Evolutionary conservation across 2,888 invertebrate genomes (phyloP).

Genomic region (Xanthorhoe spadicearia): DNA sequence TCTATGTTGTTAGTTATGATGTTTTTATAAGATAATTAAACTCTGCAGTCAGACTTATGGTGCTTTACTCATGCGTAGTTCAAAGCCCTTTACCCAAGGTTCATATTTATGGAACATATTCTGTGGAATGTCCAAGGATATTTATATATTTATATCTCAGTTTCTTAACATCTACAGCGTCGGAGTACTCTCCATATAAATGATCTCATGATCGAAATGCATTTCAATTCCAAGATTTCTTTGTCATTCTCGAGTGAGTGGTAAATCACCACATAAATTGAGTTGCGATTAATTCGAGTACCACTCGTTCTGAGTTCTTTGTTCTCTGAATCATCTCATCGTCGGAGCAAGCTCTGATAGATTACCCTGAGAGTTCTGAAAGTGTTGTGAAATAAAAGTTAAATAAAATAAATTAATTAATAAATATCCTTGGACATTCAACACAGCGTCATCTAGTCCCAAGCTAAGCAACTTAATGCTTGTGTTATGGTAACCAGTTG

Average conservation of each 20-base stretch:
- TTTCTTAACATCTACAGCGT: background rate
- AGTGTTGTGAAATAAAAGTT: background rate
- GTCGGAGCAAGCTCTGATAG: constrained; percentile 41
- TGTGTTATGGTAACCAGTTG: too few relatives aligned
- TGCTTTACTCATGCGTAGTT: constrained; percentile 4
- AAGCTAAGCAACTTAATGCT: too few relatives aligned
- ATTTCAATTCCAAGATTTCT: constrained; percentile 19
- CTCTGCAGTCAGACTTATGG: background rate
- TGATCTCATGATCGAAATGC: constrained; percentile 6
- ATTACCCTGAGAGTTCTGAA: constrained; percentile 5
- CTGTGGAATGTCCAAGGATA: too few relatives aligned
- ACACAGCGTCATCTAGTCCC: too few relatives aligned
- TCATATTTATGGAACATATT: too few relatives aligned
- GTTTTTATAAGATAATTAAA: background rate
- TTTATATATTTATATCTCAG: too few relatives aligned
- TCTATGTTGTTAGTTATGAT: background rate
- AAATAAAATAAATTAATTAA: too few relatives aligned
- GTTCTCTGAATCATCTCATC: constrained; percentile 50
- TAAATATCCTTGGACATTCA: too few relatives aligned
- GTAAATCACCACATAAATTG: constrained; percentile 26
- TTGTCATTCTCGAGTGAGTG: constrained; percentile 21
- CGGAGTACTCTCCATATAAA: background rate
- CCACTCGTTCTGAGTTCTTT: constrained; percentile 43
- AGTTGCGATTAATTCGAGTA: constrained; percentile 26
- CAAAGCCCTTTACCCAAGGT: constrained; percentile 7